These are phyloP conservation scores for Rugalucina vietnamica DNA, from an alignment of 2,888 invertebrate species.

Conservation along the genomic window DNA sequence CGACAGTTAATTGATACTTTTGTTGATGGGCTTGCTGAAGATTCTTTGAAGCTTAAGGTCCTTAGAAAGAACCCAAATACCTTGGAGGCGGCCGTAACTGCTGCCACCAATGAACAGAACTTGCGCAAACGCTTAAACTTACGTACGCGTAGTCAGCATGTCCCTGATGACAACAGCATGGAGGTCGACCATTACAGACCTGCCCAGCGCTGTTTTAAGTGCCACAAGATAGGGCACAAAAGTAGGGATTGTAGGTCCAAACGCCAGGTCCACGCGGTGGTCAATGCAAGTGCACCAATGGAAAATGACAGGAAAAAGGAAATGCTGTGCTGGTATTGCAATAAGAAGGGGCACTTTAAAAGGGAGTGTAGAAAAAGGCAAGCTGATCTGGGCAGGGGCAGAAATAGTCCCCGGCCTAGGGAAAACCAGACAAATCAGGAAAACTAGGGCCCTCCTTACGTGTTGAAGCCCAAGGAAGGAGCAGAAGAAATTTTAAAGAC, in stretches of 20 bases:
- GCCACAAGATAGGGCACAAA: not conserved
- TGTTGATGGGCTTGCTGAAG: too few species aligned
- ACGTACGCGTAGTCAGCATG: not conserved
- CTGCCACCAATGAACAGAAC: too few species aligned
- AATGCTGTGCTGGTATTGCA: not conserved
- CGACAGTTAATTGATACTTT: too few species aligned
- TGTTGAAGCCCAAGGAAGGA: not conserved
- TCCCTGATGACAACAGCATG: not conserved
- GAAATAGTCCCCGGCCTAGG: not conserved
- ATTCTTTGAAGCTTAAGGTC: too few species aligned
- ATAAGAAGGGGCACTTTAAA: not conserved
- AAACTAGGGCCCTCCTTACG: constrained; percentile 21
- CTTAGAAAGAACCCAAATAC: too few species aligned
- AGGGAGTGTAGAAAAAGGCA: not conserved
- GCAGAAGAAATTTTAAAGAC: not conserved
- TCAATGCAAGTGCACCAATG: not conserved
- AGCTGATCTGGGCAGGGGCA: not conserved
- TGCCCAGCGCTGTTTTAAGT: not conserved
- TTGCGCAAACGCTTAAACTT: too few species aligned
- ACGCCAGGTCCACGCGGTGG: not conserved
- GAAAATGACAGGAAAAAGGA: not conserved
- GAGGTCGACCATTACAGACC: constrained; percentile 4
- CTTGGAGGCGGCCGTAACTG: too few species aligned
- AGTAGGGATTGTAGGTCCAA: not conserved
- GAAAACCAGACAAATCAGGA: constrained; percentile 3